Evolutionary conservation across 1,140 invertebrate genomes (phyloP), one percentile per base, ranked within the genome.

Genomic region (Eupeodes corollae): DNA sequence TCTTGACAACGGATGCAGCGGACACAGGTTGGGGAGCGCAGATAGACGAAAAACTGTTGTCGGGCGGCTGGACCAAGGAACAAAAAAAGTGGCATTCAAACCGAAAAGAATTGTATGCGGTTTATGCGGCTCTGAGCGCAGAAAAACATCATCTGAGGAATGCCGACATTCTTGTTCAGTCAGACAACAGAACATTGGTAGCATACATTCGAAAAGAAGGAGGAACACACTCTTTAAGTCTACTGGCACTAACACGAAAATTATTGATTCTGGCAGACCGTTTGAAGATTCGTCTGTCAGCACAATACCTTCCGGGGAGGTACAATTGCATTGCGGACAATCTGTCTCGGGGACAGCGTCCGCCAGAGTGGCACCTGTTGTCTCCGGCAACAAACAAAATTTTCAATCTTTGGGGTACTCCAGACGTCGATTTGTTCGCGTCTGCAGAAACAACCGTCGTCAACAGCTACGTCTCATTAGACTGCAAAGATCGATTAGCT

Each of bases 111-210:
- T 26, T 67, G 41, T 50, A 58, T 33, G 56, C 57, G 10, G 55
- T 69, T n/a, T 45, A 52, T 12, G 19, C 55, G 13, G 58, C 52
- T 2, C 32, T 69, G 6, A n/a, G 52, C 38, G 44, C 12, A 3
- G 40, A 50, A 42, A 41, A 52, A 16, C 19, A 46, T n/a, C 46
- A 47, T 15, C 41, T 60, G 13, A 10, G 13, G 31, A 19, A 47
- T n/a, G 48, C 18, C 16, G 43, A 50, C 0, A 32, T 66, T 0
- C 43, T 60, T 12, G 37, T 67, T 8, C 67, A 67, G 43, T 56
- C 55, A 47, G 63, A 69, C 62, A 69, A 59, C 53, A 54, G 42
- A n/a, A 65, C 66, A 3, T 49, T 55, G 1, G 56, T 68, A n/a
- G 47, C 61, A 1, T 54, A 65, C 37, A 43, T 69, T 13, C 48